Base-by-base conservation (phyloP, 2,888 invertebrate species). In the Lasioglossum morio region DNA sequence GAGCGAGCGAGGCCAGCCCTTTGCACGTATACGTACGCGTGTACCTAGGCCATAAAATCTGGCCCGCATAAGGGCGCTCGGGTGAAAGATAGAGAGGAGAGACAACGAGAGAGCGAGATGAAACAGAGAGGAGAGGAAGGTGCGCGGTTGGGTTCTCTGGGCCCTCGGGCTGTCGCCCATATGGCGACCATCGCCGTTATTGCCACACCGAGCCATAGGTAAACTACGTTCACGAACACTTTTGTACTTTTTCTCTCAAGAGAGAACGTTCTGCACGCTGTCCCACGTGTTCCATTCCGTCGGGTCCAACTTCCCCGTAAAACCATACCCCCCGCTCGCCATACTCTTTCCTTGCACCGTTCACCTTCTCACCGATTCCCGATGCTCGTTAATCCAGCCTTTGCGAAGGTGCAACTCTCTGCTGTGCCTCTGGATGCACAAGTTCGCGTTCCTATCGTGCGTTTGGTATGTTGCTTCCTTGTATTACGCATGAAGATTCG, bases 81-180 rank as follows among this genome's bases (percentile, higher is more conserved):
- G 70, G 37, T 14, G 4, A 40, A 40, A 30, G 30, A 30, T 7
- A 7, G 19, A 30, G 63, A 30, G 2, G 23, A 40, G 5, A 70
- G 70, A 57, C n/a, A 57, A 12, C n/a, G 57, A 1, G 57, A 57
- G 66, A 30, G 66, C 2, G 66, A 34, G 66, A 63, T 16, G 63
- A 16, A 63, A 69, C 4, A 19, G 34, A 37, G 66, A 69, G 23
- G 86, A 88, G 90, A 91, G 85, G 91, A 92, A 94, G 93, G 93
- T 94, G 91, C 87, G 89, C 89, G 84, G 82, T 80, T 57, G 57
- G 73, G 83, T 87, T 93, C 93, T 90, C 91, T 76, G 90, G 90
- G 93, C 90, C 89, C 86, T 72, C 81, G 79, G 90, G 92, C 93
- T 93, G 94, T 91, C 87, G 93, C 93, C 95, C 95, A 95, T 95